A percentile compares a stretch with the other conserved stretches of the same genome.
These are phyloP conservation scores for Melipona bicolor DNA, from an alignment of 2,888 invertebrate species.

Conservation along the genomic window DNA sequence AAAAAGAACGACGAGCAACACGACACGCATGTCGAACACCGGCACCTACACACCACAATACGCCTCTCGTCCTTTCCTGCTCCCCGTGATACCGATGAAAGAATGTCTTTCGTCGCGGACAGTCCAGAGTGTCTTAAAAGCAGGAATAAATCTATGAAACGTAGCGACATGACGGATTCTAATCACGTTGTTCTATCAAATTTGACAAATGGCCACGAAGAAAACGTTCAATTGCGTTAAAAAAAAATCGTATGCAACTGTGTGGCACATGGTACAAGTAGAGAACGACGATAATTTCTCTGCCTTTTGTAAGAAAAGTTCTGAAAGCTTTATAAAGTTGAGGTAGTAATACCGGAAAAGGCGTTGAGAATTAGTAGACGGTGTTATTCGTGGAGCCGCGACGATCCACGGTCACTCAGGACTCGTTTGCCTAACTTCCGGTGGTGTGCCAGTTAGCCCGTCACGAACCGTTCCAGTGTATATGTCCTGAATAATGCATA, in stretches of 20 bases:
- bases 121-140: slow-evolving; percentile 14
- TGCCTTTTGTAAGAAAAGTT: not conserved
- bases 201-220: slow-evolving; percentile 1
- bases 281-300: not conserved
- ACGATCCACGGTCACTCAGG: slow-evolving; percentile 63
- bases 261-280: too few relatives aligned
- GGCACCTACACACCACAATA: slow-evolving; percentile 52
- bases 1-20: slow-evolving; percentile 41
- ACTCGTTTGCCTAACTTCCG: slow-evolving; percentile 74
- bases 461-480: slow-evolving; percentile 65
- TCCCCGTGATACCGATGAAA: slow-evolving; percentile 37
- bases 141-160: slow-evolving; percentile 36
- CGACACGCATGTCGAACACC: slow-evolving; percentile 63
- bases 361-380: slow-evolving; percentile 57
- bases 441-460: slow-evolving; percentile 63
- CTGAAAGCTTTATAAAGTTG: not conserved
- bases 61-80: slow-evolving; percentile 22
- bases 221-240: not conserved
- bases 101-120: slow-evolving; percentile 32
- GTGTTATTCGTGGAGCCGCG: slow-evolving; percentile 67
- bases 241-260: not conserved
- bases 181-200: slow-evolving; percentile 20
- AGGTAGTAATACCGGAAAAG: slow-evolving; percentile 4
- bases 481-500: slow-evolving; percentile 73
- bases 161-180: slow-evolving; percentile 5